Percentiles rank a stretch among this genome's conserved stretches.
Evolutionary conservation across 1,140 invertebrate species (phyloP).

Genomic region (Leptopilina boulardi): DNA sequence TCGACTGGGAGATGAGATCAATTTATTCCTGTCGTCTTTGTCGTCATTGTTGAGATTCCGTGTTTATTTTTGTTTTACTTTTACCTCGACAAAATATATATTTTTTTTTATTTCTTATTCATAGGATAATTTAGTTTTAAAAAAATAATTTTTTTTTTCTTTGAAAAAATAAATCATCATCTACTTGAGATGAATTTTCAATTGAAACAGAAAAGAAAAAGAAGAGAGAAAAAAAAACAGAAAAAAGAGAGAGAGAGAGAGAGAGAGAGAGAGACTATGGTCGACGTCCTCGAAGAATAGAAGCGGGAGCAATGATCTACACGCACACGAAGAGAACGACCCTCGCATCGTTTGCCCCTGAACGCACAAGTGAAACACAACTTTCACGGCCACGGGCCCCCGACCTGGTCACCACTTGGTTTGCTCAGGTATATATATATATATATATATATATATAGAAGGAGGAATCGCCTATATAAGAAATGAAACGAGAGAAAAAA

Average conservation of each 20-base stretch:
- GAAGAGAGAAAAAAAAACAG: conserved; percentile 17
- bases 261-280: conserved; percentile 15
- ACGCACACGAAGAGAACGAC: conserved; percentile 30
- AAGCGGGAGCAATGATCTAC: conserved; percentile 36
- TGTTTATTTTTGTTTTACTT: no score
- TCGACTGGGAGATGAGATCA: background rate
- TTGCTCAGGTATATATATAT: conserved; percentile 17
- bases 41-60: no score
- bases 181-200: conserved; percentile 2
- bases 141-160: no score
- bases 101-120: no score
- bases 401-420: conserved; percentile 51
- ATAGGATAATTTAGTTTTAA: no score
- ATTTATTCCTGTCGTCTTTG: background rate
- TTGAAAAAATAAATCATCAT: background rate
- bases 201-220: no score
- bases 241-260: conserved; percentile 30
- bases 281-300: background rate
- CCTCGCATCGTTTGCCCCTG: conserved; percentile 47
- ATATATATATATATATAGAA: no score
- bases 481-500: background rate
- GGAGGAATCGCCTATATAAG: conserved; percentile 35
- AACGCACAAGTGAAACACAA: conserved; percentile 63
- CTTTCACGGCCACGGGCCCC: conserved; percentile 70
- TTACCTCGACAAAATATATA: no score